These are phyloP conservation scores for Aspidapion aeneum DNA, from an alignment of 2,888 invertebrate genomes.

Conservation along the genomic window DNA sequence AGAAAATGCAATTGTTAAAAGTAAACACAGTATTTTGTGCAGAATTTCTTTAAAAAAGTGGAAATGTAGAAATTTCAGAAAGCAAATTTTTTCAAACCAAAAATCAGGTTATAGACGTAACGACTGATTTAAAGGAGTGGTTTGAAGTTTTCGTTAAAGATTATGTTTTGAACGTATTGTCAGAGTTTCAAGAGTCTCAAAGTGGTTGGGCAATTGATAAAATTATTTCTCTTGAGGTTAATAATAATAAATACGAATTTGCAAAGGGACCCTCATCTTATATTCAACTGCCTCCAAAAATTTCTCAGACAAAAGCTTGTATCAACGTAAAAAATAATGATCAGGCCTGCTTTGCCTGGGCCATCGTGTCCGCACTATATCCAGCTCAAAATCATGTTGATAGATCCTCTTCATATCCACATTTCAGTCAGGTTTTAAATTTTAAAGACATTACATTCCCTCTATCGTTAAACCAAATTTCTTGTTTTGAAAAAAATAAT, in stretches of 20 bases:
- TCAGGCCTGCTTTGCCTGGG: constrained; percentile 32
- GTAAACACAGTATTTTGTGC: constrained; percentile 25
- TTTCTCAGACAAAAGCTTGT: constrained; percentile 26
- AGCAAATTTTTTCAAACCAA: constrained; percentile 28
- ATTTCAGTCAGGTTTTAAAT: constrained; percentile 29
- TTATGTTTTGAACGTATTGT: constrained; percentile 24
- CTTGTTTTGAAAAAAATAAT: constrained; percentile 28
- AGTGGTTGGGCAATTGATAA: constrained; percentile 27
- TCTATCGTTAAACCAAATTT: constrained; percentile 21
- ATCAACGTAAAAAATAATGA: constrained; percentile 33
- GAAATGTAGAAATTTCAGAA: constrained; percentile 18
- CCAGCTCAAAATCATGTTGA: constrained; percentile 20
- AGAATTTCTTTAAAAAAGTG: constrained; percentile 20
- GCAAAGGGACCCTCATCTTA: constrained; percentile 28
- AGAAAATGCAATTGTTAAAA: neutral
- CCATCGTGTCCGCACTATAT: constrained; percentile 28
- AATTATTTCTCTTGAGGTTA: constrained; percentile 23
- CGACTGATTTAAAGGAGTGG: constrained; percentile 25
- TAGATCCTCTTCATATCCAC: constrained; percentile 26
- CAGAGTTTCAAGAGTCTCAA: constrained; percentile 31
- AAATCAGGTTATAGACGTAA: constrained; percentile 21
- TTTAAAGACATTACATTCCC: constrained; percentile 28
- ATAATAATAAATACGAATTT: constrained; percentile 30
- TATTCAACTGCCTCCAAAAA: constrained; percentile 27
- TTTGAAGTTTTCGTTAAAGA: constrained; percentile 22